Base-by-base conservation (phyloP, 2,797 vertebrate species). In the Lepus townsendii region DNA sequence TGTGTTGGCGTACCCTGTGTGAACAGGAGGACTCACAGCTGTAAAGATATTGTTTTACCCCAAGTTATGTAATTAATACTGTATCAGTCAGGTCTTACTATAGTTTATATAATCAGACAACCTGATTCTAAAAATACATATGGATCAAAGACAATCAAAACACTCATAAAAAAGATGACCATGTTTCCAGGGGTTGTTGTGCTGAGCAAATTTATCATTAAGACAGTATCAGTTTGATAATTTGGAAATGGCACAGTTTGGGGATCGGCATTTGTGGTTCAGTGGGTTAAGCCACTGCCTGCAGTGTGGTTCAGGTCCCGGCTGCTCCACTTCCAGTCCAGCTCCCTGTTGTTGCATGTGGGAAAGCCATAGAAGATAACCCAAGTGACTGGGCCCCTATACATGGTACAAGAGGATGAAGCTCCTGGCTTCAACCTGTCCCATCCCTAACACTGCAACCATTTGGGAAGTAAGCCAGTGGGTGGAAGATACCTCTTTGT, bases 121-220 rank as follows among this genome's bases (percentile, higher is more conserved):
- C 42, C 62, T 77, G 42, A 76, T 84, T 90, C 32, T 73, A 83
- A 90, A 92, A 60, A 71, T 90, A 42, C 30, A 80, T 83, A 27
- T 30, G 20, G 26, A 72, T 24, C 65, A 69, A 88, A 50, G 30
- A 72, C 12, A 83, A 35, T 60, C 19, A 35, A 62, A 52, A 71
- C 47, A 22, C 0, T 84, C 63, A 30, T 19, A 6, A 90, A 88
- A 54, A 78, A 80, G 20, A 47, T 35, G 65, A 27, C 26, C 13
- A n/a, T 92, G 19, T 38, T 80, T 22, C 42, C 7, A 47, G 19
- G 1, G 32, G 50, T 3, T 32, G 57, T 83, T 79, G 60, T 24
- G 17, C 13, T 92, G 0, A 38, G 68, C 47, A 75, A 0, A 69
- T 78, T 62, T 30, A 83, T 62, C 19, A 20, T 38, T 75, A 65